phyloP scores from a whole-genome alignment of 2,888 invertebrate genomes.

The Drosophila acutilabella region DNA sequence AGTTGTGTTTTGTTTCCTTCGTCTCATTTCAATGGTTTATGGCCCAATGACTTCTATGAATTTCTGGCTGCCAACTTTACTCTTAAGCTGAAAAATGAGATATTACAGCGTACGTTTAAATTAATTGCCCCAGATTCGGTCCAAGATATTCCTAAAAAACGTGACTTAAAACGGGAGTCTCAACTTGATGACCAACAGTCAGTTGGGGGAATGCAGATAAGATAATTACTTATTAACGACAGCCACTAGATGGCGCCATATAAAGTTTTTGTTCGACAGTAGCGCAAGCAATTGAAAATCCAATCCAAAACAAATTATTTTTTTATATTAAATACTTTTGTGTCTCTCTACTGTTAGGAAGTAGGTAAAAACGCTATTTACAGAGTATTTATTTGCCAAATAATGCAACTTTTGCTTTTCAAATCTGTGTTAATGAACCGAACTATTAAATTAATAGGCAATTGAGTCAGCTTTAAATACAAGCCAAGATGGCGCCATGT shows the following conservation, averaged over 20 bases:
- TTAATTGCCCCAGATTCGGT: conserved; percentile 72
- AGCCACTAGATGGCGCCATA: conserved; percentile 55
- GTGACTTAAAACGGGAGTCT: conserved; percentile 62
- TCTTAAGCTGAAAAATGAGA: conserved; percentile 73
- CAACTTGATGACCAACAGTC: conserved; percentile 36
- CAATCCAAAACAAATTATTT: too few relatives aligned
- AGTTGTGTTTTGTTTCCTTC: conserved; percentile 2
- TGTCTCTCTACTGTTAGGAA: too few relatives aligned
- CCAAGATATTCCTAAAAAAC: conserved; percentile 60
- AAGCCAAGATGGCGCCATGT: too few relatives aligned
- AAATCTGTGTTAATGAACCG: conserved; percentile 21
- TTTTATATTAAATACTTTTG: too few relatives aligned
- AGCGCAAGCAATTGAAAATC: conserved; percentile 17
- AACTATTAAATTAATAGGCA: conserved; percentile 32
- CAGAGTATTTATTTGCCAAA: not conserved
- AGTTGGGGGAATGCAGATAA: conserved; percentile 16
- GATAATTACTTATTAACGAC: conserved; percentile 23
- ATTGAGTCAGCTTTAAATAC: conserved; percentile 17
- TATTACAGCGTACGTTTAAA: conserved; percentile 75
- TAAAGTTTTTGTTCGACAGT: too few relatives aligned
- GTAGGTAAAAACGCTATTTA: not conserved
- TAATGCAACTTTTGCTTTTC: not conserved
- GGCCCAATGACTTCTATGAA: conserved; percentile 68
- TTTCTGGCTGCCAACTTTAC: conserved; percentile 34
- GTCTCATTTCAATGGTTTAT: conserved; percentile 69